Base-by-base conservation (phyloP, 2,888 invertebrate species). In the Melanostoma mellinum region DNA sequence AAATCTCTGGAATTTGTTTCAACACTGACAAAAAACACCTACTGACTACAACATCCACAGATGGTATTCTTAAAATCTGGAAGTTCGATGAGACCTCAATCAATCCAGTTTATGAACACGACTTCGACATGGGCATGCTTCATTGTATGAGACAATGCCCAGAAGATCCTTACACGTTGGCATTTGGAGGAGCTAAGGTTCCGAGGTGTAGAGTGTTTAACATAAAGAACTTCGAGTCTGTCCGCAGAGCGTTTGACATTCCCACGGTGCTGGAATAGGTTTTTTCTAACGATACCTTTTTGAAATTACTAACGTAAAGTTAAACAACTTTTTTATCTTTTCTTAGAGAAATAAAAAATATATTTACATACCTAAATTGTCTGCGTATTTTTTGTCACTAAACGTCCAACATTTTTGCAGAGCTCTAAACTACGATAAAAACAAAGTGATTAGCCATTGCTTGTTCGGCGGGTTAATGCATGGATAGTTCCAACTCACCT, bases 61-160 rank as follows among this genome's bases (percentile, higher is more conserved):
- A 98, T 89, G 95, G 96, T 81, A 92, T 93, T n/a, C 89, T 97
- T 3, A 97, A 97, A 92, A 93, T 96, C 0, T 98, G 98, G 98
- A 97, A 98, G 88, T 93, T 89, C 67, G 87, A 86, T 76, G 85
- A 82, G 9, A 86, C 78, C 3, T 88, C 87, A 46, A 87, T 89
- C 1, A 89, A 88, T 35, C 88, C 89, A 50, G 88, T 91, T 2
- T 90, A 90, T 71, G 87, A 87, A 44, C 90, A 94, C 82, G 91
- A 93, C 85, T 92, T 94, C 71, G 93, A 93, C 76, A 93, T 97
- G 90, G 97, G 96, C 0, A 93, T 93, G 32, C 92, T 95, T 67
- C 94, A 96, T 88, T 95, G 96, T 88, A 92, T 96, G 85, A 94
- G 94, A 48, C 92, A 94, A 65, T 96, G 95, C 88, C 97, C 97